Percentiles rank a stretch among this genome's conserved stretches.
Evolutionary conservation across 2,113 vertebrate genomes (phyloP).

Genomic region (Phyllostomus hastatus): DNA sequence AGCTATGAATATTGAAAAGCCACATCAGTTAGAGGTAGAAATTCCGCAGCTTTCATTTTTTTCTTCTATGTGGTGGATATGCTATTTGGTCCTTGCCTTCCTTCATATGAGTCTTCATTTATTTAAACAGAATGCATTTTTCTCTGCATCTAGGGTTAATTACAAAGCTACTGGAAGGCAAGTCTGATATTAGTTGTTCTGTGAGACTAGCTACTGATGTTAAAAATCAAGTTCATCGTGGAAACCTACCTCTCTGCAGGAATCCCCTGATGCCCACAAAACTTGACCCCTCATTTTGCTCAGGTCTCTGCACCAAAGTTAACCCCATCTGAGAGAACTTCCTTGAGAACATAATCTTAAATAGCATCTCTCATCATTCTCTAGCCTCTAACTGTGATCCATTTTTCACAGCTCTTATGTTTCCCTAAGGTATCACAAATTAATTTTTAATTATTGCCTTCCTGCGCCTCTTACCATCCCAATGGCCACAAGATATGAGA

Average conservation of each 20-base stretch:
- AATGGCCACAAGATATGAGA: background rate
- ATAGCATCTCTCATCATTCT: background rate
- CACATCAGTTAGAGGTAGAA: background rate
- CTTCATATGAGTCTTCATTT: background rate
- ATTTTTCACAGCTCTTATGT: background rate
- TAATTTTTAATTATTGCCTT: background rate
- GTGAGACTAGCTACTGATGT: background rate
- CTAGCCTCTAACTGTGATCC: background rate
- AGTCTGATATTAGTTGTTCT: background rate
- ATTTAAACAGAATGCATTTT: slow-evolving; percentile 9
- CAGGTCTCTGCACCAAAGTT: background rate
- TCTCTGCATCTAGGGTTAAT: background rate
- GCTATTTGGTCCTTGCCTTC: background rate
- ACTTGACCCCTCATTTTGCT: background rate
- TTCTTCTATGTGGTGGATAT: background rate
- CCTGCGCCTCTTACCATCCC: background rate
- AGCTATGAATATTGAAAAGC: background rate
- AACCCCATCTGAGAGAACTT: background rate
- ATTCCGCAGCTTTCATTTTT: background rate
- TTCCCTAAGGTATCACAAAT: background rate
- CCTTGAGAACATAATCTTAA: background rate
- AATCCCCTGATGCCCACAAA: background rate
- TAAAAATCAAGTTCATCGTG: background rate
- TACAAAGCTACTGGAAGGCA: background rate
- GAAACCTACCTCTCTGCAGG: background rate